Conservation (phyloP, 2,888 invertebrate species). For the Tipula confusa region DNA sequence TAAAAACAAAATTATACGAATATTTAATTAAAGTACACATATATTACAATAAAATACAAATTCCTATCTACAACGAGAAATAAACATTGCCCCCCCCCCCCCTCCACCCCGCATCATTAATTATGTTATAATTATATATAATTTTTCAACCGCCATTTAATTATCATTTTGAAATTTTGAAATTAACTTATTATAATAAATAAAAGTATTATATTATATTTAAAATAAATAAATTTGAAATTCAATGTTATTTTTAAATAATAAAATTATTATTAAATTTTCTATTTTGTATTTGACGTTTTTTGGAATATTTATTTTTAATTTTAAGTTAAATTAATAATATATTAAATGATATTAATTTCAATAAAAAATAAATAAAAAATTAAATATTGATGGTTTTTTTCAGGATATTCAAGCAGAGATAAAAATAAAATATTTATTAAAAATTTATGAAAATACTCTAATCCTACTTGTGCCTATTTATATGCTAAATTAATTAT, state of each 20-base stretch:
- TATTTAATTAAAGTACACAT: background rate
- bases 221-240: background rate
- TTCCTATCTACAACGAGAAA: slow-evolving; percentile 7
- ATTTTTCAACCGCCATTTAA: no score
- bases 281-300: slow-evolving; percentile 9
- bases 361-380: background rate
- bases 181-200: background rate
- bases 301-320: background rate
- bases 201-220: background rate
- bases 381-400: background rate
- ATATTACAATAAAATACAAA: background rate
- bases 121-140: background rate
- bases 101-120: background rate
- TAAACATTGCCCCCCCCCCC: no score
- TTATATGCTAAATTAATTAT: slow-evolving; percentile 3
- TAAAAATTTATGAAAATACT: background rate
- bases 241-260: background rate
- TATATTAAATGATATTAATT: background rate
- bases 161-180: no score
- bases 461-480: slow-evolving; percentile 20
- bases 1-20: slow-evolving; percentile 15
- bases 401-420: slow-evolving; percentile 20
- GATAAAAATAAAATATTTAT: background rate
- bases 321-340: background rate
- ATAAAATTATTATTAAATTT: background rate